Evolutionary conservation across 2,797 vertebrate genomes (phyloP).

Genomic region (Semaprochilodus insignis): DNA sequence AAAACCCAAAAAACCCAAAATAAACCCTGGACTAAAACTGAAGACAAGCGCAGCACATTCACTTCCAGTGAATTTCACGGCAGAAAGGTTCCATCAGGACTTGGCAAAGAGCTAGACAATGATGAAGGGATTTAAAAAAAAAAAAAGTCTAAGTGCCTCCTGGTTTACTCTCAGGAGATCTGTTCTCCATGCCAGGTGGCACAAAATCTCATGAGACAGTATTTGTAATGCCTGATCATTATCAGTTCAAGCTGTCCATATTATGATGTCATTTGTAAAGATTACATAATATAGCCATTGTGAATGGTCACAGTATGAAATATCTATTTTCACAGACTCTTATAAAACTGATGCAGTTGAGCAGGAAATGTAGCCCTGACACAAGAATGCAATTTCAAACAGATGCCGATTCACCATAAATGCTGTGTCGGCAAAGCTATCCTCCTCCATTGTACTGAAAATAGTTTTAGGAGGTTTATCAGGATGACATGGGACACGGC

Average conservation of each 20-base stretch:
- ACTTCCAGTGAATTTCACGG: constrained; percentile 16
- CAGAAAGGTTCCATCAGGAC: neutral
- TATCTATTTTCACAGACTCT: neutral
- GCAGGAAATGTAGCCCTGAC: constrained; percentile 1
- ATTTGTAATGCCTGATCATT: neutral
- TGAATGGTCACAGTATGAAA: too few relatives aligned
- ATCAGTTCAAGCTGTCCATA: neutral
- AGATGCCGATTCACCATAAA: neutral
- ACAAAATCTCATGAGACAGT: neutral
- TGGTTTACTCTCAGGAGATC: neutral
- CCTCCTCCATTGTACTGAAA: neutral
- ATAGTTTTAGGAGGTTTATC: neutral
- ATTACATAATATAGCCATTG: neutral
- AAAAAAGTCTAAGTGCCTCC: neutral
- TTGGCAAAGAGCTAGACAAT: constrained; percentile 18
- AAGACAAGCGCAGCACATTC: neutral
- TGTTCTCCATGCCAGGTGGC: neutral
- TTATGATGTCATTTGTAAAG: neutral
- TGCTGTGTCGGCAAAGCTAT: neutral
- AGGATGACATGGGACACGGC: neutral
- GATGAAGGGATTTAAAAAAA: neutral
- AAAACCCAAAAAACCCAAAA: neutral
- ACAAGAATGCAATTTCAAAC: neutral
- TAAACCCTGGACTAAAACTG: neutral
- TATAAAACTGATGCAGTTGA: neutral